Conservation (phyloP, 2,797 vertebrate species). For the Nothura maculosa region DNA sequence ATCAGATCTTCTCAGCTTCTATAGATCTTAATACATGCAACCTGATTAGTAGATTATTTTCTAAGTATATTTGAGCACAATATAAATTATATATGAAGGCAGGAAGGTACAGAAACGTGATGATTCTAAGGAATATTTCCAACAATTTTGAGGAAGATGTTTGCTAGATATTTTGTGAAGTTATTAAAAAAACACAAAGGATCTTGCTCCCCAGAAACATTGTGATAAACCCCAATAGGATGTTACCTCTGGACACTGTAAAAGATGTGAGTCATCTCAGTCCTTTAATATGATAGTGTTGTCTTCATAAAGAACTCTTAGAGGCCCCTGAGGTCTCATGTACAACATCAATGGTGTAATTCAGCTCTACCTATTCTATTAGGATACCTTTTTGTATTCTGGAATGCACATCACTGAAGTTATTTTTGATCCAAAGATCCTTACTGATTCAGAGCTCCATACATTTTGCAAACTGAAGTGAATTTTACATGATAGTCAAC, state of each 20-base stretch:
- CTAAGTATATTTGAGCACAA: not conserved
- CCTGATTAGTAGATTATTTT: not conserved
- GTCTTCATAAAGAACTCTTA: conserved; percentile 5
- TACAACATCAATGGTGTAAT: not conserved
- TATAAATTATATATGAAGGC: not conserved
- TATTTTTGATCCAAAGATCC: not conserved
- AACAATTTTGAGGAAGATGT: not conserved
- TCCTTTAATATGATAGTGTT: not conserved
- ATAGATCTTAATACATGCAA: not conserved
- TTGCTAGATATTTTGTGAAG: not conserved
- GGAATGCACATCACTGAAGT: conserved; percentile 27
- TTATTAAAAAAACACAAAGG: not conserved
- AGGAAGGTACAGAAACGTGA: not conserved
- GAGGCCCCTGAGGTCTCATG: not conserved
- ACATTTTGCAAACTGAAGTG: not conserved
- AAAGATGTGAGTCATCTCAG: not conserved
- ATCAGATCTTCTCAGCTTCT: not conserved
- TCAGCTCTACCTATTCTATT: conserved; percentile 49
- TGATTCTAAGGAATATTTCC: not conserved
- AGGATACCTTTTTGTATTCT: not conserved
- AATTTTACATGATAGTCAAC: not conserved
- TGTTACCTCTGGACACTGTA: not conserved
- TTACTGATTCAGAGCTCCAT: not conserved
- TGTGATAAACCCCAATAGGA: not conserved
- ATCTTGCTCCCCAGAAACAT: not conserved